A percentile compares a stretch with the other conserved stretches of the same genome.
Conservation (phyloP, 2,888 invertebrate species). For the Helobdella robusta region DNA sequence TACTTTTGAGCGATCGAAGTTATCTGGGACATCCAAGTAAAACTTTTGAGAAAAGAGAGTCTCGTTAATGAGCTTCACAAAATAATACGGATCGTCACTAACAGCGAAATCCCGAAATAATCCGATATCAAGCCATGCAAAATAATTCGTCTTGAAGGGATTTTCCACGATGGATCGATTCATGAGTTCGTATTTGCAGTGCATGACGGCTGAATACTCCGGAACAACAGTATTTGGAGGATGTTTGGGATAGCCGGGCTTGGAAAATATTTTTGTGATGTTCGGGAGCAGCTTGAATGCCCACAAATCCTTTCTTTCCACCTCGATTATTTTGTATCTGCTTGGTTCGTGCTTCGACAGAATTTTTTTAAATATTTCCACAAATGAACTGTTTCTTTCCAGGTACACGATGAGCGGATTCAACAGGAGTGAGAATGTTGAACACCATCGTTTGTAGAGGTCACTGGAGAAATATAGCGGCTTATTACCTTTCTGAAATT, state of each 20-base stretch:
- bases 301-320: conserved; percentile 37
- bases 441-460: conserved; percentile 39
- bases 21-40: no score
- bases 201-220: conserved; percentile 42
- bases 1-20: conserved; percentile 18
- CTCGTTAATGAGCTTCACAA: not conserved
- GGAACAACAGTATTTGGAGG: conserved; percentile 41
- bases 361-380: conserved; percentile 32
- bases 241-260: conserved; percentile 38
- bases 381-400: conserved; percentile 34
- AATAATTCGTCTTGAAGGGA: conserved; percentile 38
- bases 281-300: conserved; percentile 36
- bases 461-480: conserved; percentile 15
- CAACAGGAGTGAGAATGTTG: conserved; percentile 37
- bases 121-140: conserved; percentile 43
- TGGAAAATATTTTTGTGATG: conserved; percentile 37
- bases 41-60: conserved; percentile 9
- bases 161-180: conserved; percentile 36
- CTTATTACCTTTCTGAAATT: conserved; percentile 8
- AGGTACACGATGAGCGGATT: conserved; percentile 40
- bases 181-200: conserved; percentile 43
- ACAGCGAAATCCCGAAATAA: conserved; percentile 37
- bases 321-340: conserved; percentile 35
- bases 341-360: conserved; percentile 32
- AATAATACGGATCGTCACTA: not conserved